phyloP scores from a whole-genome alignment of 2,113 vertebrate species.

The Psephotus haematonotus region DNA sequence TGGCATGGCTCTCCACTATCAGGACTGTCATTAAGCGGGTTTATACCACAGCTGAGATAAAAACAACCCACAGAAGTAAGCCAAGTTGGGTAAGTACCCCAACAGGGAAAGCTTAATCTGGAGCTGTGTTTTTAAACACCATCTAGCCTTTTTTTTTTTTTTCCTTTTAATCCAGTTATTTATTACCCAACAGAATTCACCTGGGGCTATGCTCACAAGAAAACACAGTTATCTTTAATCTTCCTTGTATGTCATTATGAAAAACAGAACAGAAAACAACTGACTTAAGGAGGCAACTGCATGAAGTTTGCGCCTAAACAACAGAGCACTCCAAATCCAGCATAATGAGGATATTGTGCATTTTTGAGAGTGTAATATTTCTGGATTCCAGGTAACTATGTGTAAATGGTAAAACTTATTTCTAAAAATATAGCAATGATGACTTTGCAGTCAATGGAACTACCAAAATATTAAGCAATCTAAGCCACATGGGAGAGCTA shows the following conservation, averaged over 20 bases:
- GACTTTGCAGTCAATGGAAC: neutral
- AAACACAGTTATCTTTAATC: conserved; percentile 49
- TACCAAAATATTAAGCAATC: neutral
- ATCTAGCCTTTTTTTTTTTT: neutral
- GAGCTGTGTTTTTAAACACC: conserved; percentile 2
- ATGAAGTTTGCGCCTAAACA: neutral
- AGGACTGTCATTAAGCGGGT: neutral
- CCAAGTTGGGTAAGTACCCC: neutral
- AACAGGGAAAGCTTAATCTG: neutral
- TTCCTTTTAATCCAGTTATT: neutral
- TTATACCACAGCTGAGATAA: neutral
- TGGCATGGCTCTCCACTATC: neutral
- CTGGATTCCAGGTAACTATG: neutral
- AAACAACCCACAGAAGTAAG: neutral
- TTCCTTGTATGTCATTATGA: neutral
- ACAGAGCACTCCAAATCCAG: neutral
- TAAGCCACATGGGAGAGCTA: neutral
- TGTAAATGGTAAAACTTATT: neutral
- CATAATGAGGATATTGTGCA: neutral
- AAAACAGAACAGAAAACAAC: conserved; percentile 28
- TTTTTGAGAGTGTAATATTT: neutral
- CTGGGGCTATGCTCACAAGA: neutral
- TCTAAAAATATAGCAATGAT: neutral
- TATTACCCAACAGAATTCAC: conserved; percentile 32
- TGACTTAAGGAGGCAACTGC: neutral